Percentiles rank a stretch among this genome's conserved stretches.
Conservation (phyloP, 2,113 vertebrate genomes). For the Odocoileus virginianus region DNA sequence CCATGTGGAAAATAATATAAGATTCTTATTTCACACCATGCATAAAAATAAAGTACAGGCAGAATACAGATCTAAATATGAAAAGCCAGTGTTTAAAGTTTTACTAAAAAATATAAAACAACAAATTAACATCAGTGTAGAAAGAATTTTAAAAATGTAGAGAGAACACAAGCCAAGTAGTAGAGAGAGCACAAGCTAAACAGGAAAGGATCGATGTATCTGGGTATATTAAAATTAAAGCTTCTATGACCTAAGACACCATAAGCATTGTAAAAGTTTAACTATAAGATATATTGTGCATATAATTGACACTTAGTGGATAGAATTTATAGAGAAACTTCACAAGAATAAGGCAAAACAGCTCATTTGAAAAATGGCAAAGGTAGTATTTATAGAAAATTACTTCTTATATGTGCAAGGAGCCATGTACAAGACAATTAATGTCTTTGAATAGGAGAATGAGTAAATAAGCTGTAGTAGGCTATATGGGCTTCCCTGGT, state of each 20-base stretch:
- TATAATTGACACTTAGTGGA: neutral
- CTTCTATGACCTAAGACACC: neutral
- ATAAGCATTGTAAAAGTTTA: neutral
- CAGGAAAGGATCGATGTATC: neutral
- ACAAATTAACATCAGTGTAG: neutral
- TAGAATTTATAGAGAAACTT: neutral
- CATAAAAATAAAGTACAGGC: neutral
- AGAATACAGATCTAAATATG: neutral
- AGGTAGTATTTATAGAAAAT: neutral
- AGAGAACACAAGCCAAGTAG: neutral
- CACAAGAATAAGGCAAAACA: neutral
- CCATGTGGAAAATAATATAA: neutral
- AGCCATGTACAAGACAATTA: neutral
- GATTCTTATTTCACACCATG: neutral
- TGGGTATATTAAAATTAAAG: neutral
- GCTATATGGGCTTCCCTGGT: neutral
- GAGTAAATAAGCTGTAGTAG: neutral
- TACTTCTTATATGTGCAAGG: neutral
- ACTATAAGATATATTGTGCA: neutral
- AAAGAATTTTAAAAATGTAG: neutral
- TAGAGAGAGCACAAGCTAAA: neutral
- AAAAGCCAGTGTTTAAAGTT: constrained; percentile 8
- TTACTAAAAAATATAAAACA: neutral
- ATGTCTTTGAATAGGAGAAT: neutral
- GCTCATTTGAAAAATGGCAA: neutral